Conservation (phyloP, 2,113 vertebrate genomes). For the Albula goreensis region DNA sequence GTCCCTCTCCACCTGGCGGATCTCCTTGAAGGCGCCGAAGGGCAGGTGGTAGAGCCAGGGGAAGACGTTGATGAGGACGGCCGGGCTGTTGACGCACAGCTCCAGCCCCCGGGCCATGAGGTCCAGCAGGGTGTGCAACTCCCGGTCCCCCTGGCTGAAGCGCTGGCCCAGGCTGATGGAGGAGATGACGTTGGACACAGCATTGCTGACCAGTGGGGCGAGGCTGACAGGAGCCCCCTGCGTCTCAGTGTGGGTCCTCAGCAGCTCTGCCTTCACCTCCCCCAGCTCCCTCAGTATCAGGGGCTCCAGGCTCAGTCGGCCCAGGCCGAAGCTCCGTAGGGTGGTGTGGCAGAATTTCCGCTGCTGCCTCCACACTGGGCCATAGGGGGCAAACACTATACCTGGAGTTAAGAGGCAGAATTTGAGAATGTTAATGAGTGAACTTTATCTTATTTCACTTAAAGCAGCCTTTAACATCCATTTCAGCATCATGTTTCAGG, state of each 20-base stretch:
- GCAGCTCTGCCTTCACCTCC: constrained; percentile 79
- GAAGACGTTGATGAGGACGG: constrained; percentile 84
- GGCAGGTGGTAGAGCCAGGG: constrained; percentile 87
- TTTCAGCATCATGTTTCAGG: not conserved
- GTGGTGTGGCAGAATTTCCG: constrained; percentile 87
- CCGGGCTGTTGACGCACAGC: constrained; percentile 74
- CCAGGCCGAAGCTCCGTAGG: constrained; percentile 87
- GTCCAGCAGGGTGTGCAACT: constrained; percentile 79
- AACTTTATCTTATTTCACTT: not conserved
- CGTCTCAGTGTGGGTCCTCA: constrained; percentile 55
- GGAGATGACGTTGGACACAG: constrained; percentile 91
- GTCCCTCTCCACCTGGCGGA: constrained; percentile 80
- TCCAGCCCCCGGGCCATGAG: constrained; percentile 83
- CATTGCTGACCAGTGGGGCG: constrained; percentile 74
- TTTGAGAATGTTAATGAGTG: not conserved
- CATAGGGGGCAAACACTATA: constrained; percentile 90
- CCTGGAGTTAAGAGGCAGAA: constrained; percentile 63
- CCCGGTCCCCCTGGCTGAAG: constrained; percentile 79
- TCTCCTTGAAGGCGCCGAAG: constrained; percentile 80
- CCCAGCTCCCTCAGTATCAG: constrained; percentile 81
- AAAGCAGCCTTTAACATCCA: not conserved
- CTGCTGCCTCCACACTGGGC: constrained; percentile 85
- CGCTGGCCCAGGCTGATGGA: constrained; percentile 84
- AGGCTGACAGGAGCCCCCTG: constrained; percentile 64
- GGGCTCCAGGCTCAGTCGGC: constrained; percentile 86